Conservation (phyloP, 64 coral and sea anemone genomes). For the Porites lutea region DNA sequence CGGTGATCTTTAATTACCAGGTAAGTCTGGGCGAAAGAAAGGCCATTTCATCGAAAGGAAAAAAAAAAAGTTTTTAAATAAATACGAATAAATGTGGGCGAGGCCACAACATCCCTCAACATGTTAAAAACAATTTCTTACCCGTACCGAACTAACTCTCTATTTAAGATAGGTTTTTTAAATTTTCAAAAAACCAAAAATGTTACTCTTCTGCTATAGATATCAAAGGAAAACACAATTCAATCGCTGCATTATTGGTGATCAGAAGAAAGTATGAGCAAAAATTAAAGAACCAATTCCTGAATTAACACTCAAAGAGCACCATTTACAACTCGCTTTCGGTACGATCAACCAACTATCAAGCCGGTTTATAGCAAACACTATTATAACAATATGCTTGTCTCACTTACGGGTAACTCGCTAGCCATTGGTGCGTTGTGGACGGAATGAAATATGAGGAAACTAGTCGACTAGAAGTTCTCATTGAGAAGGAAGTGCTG, state of each 20-base stretch:
- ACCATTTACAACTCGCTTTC: neutral
- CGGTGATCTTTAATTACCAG: too few relatives aligned
- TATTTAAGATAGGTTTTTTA: too few relatives aligned
- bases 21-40: too few relatives aligned
- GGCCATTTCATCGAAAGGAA: too few relatives aligned
- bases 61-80: too few relatives aligned
- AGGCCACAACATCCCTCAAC: too few relatives aligned
- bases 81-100: too few relatives aligned
- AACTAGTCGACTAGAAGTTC: conserved; percentile 20
- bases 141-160: too few relatives aligned
- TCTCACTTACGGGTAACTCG: conserved; percentile 52
- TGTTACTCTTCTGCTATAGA: neutral
- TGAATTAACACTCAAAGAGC: too few relatives aligned
- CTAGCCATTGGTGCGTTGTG: conserved; percentile 46
- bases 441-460: conserved; percentile 27
- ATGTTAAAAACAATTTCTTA: too few relatives aligned
- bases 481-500: too few relatives aligned
- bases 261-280: neutral
- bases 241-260: too few relatives aligned
- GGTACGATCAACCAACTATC: neutral
- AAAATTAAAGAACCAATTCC: neutral
- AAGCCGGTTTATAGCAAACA: conserved; percentile 6
- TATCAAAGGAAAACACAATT: neutral
- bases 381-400: conserved; percentile 1
- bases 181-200: neutral